Base-by-base conservation (phyloP, 2,113 vertebrate species). In the Capreolus pygargus region DNA sequence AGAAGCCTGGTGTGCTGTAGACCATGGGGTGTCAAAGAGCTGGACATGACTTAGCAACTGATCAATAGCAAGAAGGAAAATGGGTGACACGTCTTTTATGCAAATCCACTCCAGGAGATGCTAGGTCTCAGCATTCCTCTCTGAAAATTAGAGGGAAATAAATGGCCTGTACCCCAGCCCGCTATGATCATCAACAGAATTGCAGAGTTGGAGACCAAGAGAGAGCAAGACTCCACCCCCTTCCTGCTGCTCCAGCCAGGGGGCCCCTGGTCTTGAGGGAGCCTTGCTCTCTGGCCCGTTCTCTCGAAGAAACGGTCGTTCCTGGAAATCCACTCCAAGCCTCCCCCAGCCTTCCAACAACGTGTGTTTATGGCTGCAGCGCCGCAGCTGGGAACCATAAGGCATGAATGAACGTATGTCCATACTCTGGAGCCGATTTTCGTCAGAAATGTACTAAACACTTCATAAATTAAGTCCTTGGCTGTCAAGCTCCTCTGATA, bases 391-490 rank as follows among this genome's bases (percentile, higher is more conserved):
- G 95, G 95, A 97, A 28, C 92, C 95, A 96, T 96, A 95, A 95
- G 95, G 87, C 54, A 74, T 86, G 92, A 96, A 94, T 90, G 96
- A 97, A 60, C 6, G n/a, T 67, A 88, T 94, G 92, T 96, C 95
- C 97, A 13, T 92, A 94, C 58, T 55, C 81, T 78, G 90, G 94
- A 96, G 92, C 81, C 3, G 54, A 91, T 81, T 90, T 96, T 97
- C 82, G 79, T 97, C 97, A 96, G 85, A 91, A 97, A 87, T 54
- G 85, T 97, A 95, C 97, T 96, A 83, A 97, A 97, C 96, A 98
- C 98, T 97, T 97, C 94, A 92, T 98, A 98, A 97, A 97, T 97
- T 97, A 96, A 95, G 88, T 50, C 94, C 39, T 91, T 95, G 96
- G 92, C 85, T 93, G 90, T 97, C 95, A 89, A 91, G 91, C 58